These are phyloP conservation scores for Sarcophaga carnaria DNA, from an alignment of 2,888 invertebrate species.

Conservation along the genomic window DNA sequence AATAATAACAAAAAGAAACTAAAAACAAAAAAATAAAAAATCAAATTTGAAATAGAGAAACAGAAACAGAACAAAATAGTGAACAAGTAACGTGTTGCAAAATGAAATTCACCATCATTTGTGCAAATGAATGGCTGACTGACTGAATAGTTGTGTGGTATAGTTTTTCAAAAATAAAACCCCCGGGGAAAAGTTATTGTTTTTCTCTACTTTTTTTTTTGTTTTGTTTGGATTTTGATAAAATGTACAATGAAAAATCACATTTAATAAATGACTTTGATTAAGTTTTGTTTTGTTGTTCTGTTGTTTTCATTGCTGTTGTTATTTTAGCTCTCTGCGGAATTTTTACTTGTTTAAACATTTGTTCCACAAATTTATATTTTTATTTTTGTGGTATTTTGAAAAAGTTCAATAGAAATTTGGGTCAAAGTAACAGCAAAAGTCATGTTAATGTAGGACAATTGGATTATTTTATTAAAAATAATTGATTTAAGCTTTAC, in stretches of 20 bases:
- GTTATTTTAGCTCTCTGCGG: neutral
- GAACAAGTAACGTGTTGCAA: neutral
- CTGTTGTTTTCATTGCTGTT: conserved; percentile 3
- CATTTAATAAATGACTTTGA: conserved; percentile 39
- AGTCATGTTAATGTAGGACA: neutral
- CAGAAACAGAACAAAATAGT: neutral
- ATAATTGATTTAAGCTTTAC: neutral
- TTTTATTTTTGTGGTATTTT: neutral
- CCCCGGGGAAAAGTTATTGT: conserved; percentile 16
- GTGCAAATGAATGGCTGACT: neutral
- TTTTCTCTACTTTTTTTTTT: too few species aligned
- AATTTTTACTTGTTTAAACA: neutral
- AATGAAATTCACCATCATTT: neutral
- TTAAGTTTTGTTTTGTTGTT: conserved; percentile 10
- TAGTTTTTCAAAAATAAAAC: conserved; percentile 20
- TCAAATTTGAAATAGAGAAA: neutral
- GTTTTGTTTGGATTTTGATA: neutral
- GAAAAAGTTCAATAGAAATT: neutral
- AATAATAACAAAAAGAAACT: neutral
- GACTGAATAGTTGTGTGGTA: neutral
- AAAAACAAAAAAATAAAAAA: neutral
- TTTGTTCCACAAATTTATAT: neutral
- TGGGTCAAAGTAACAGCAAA: neutral
- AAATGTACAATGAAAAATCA: conserved; percentile 37
- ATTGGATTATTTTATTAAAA: neutral